Evolutionary conservation across 2,113 vertebrate species (phyloP).

Genomic region (Baryphthengus martii): DNA sequence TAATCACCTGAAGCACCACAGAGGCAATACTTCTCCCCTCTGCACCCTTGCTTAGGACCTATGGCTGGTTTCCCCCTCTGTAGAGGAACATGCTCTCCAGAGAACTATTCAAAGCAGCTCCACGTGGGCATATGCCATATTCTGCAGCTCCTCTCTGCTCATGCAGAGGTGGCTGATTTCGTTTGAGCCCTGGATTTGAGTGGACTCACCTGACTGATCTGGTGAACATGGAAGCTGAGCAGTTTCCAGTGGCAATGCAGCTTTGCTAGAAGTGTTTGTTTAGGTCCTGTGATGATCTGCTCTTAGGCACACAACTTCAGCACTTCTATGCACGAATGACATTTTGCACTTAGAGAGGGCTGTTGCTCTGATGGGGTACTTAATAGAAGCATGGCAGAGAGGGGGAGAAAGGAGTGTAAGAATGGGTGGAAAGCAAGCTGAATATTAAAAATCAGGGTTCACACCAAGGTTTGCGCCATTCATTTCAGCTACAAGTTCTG

Average conservation of each 20-base stretch:
- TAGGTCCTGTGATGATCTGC: not conserved
- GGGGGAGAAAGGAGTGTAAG: not conserved
- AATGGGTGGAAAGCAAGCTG: not conserved
- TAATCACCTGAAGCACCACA: not conserved
- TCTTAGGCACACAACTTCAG: not conserved
- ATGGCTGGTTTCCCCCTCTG: not conserved
- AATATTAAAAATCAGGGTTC: not conserved
- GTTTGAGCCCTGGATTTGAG: not conserved
- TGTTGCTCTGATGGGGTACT: not conserved
- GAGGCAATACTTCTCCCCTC: not conserved
- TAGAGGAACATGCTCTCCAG: not conserved
- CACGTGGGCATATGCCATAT: accelerated
- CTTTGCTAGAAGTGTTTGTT: not conserved
- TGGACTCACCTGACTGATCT: not conserved
- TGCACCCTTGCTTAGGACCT: too few species aligned
- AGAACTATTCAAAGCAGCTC: not conserved
- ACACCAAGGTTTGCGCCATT: not conserved
- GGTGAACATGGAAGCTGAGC: not conserved
- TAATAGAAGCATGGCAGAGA: not conserved
- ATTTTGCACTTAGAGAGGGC: not conserved
- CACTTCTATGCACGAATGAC: not conserved
- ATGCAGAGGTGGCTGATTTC: not conserved
- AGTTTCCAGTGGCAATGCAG: not conserved
- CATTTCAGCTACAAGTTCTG: not conserved
- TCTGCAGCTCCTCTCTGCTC: not conserved